phyloP scores from a whole-genome alignment of 53 echinoderm and acorn worm genomes.

The Actinopyga echinites region DNA sequence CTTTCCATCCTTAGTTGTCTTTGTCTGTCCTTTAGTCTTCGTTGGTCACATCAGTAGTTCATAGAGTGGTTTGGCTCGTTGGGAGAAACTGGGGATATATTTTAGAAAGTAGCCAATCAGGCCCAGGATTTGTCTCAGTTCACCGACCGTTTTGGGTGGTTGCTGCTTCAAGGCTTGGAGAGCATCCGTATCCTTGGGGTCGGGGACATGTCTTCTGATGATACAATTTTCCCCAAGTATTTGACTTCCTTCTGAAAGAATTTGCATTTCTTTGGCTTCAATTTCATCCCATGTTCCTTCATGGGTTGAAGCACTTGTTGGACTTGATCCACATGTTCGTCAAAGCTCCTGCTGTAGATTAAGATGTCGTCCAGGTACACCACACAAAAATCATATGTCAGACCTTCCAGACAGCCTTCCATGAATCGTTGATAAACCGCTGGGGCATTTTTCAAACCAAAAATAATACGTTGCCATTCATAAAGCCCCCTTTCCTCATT shows the following conservation, averaged over 20 bases:
- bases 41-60: no score
- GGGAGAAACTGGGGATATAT: conserved; percentile 50
- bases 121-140: conserved; percentile 53
- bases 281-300: conserved; percentile 43
- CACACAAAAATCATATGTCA: not conserved
- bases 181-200: conserved; percentile 54
- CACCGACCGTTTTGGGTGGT: conserved; percentile 47
- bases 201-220: conserved; percentile 33
- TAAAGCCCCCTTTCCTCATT: not conserved
- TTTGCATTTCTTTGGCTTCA: conserved; percentile 42
- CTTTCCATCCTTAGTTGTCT: no score
- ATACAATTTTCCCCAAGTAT: conserved; percentile 41
- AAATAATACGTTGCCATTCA: not conserved
- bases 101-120: conserved; percentile 50
- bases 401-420: not conserved
- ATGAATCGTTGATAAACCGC: not conserved
- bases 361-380: not conserved
- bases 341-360: not conserved
- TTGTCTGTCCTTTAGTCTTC: no score
- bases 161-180: conserved; percentile 35
- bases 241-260: conserved; percentile 52
- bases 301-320: conserved; percentile 40
- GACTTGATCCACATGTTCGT: conserved; percentile 20
- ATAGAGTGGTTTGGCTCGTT: conserved; percentile 42
- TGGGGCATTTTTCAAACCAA: not conserved